These are phyloP conservation scores for Chironomus riparius DNA, from an alignment of 2,888 invertebrate species.

Conservation along the genomic window DNA sequence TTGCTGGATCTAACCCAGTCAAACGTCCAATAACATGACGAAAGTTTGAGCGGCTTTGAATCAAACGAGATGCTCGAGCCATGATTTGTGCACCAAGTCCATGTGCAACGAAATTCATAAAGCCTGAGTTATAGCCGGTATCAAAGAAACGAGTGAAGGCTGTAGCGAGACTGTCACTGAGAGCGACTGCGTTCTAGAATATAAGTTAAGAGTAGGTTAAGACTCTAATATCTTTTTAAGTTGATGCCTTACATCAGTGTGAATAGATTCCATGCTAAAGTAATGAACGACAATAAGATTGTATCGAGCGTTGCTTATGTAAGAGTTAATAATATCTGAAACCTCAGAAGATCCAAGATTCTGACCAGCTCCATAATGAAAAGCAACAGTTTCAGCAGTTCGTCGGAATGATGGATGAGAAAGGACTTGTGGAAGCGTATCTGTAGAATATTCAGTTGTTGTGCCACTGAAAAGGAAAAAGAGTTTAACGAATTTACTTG, in stretches of 20 bases:
- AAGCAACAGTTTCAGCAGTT: neutral
- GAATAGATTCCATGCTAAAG: neutral
- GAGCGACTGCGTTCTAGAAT: neutral
- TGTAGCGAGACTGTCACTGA: neutral
- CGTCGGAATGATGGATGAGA: neutral
- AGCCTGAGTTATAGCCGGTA: neutral
- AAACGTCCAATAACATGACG: slow-evolving; percentile 1
- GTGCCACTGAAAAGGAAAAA: neutral
- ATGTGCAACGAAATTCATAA: slow-evolving; percentile 11
- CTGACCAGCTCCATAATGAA: slow-evolving; percentile 15
- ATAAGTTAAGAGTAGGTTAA: neutral
- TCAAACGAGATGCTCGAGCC: neutral
- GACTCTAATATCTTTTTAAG: too few relatives aligned
- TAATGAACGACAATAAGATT: slow-evolving; percentile 15
- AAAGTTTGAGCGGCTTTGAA: neutral
- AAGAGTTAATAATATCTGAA: neutral
- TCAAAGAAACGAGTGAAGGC: neutral
- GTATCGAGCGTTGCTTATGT: neutral
- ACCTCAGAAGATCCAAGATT: neutral
- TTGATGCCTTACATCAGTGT: neutral
- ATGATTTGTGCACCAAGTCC: slow-evolving; percentile 14
- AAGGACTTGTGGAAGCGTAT: neutral
- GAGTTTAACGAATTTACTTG: too few relatives aligned
- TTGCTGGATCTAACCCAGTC: slow-evolving; percentile 17
- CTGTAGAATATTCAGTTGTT: neutral